Evolutionary conservation across 2,888 invertebrate genomes (phyloP).

Genomic region (Dolichopus griseipennis): DNA sequence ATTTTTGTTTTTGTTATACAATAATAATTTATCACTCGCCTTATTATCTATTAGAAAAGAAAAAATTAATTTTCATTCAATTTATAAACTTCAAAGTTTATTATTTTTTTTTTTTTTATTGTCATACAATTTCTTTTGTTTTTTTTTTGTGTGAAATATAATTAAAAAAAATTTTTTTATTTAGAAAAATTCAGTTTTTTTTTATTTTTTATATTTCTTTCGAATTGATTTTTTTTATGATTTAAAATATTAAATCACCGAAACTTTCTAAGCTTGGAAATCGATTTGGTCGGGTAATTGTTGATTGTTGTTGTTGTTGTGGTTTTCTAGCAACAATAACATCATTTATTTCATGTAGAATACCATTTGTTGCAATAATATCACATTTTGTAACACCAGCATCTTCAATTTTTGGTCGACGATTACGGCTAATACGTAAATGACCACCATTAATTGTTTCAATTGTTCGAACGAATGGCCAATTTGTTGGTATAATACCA

Average conservation of each 20-base stretch:
- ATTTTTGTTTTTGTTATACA: not conserved
- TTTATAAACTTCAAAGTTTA: too few species aligned
- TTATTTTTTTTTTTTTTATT: not conserved
- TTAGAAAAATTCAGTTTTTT: too few species aligned
- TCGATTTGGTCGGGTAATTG: constrained; percentile 8
- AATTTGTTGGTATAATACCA: constrained; percentile 41
- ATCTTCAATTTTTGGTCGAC: constrained; percentile 42
- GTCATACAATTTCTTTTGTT: not conserved
- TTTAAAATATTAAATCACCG: constrained; percentile 19
- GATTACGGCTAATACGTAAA: constrained; percentile 39
- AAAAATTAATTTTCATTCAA: too few species aligned
- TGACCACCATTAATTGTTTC: constrained; percentile 37
- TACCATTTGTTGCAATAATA: constrained; percentile 39
- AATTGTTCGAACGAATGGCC: constrained; percentile 43
- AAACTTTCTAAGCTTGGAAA: constrained; percentile 11
- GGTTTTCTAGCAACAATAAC: constrained; percentile 31
- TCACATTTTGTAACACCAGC: constrained; percentile 44
- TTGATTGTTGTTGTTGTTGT: constrained; percentile 14
- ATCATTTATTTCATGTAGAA: constrained; percentile 43
- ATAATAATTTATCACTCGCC: constrained; percentile 13
- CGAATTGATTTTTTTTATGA: not conserved
- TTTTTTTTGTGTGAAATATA: not conserved
- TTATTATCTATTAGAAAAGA: constrained; percentile 2
- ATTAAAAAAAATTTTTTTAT: too few species aligned
- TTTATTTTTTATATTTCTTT: too few species aligned